Evolutionary conservation across 2,113 vertebrate species (phyloP), one percentile per base, ranked within the genome.

Genomic region (Macquaria ambigua): DNA sequence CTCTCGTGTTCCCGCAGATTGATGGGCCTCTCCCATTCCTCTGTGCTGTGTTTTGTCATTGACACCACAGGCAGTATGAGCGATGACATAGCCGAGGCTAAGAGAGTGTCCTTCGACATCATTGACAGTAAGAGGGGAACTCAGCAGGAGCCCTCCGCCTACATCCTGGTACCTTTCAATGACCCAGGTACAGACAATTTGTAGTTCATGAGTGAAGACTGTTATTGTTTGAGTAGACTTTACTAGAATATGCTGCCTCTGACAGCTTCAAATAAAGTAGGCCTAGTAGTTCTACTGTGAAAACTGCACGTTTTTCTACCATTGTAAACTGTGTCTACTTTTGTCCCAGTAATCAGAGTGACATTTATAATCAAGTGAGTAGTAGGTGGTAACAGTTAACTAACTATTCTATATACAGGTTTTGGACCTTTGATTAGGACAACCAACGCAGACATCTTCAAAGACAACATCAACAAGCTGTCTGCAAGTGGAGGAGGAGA

Each of bases 141-240:
- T 4, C 56, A 31, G 5, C 68, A 90, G 31, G 93, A 94, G 34
- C 94, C 94, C 3, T 91, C 91, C 0, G 63, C 68, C n/a, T 95
- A 95, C 85, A 93, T 95, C 73, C 9, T 95, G 78, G 95, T 95
- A 10, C 93, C 93, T 9, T 95, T 95, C 81, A 95, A 94, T 77
- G 94, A 95, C 82, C 92, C 94, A 66, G 89, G 94, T 95, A 61
- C 59, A 67, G 11, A 59, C 0, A 2, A 2, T 66, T 34, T 63
- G 15, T 43, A 43, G 61, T 48, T 25, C 5, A 76, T 34, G 12
- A 18, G 37, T 18, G 18, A 56, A 15, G 46, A 21, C 10, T 56
- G 31, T 9, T 64, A 1, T 12, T 25, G 10, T 52, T 70, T 41
- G 37, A 43, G 16, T 25, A 1, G 43, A 71, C 12, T 39, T 41